phyloP scores from a whole-genome alignment of 2,113 vertebrate genomes.

The Sphaerodactylus townsendi region DNA sequence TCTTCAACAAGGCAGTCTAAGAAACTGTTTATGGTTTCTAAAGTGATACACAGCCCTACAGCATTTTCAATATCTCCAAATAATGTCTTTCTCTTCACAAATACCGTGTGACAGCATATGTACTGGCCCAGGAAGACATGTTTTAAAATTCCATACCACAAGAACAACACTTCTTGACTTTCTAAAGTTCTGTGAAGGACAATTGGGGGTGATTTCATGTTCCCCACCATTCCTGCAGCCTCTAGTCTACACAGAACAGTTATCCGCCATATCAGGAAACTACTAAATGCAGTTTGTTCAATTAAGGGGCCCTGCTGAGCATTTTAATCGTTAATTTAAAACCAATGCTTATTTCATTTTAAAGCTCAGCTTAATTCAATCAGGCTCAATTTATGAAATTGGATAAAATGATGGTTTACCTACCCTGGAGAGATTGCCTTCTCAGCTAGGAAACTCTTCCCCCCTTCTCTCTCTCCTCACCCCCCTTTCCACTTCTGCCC shows the following conservation, averaged over 20 bases:
- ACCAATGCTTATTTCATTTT: neutral
- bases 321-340: constrained; percentile 7
- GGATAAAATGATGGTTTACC: neutral
- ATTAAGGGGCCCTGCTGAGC: neutral
- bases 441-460: neutral
- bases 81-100: too few species aligned
- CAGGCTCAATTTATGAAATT: neutral
- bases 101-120: too few species aligned
- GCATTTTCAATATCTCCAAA: too few species aligned
- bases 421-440: neutral
- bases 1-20: too few species aligned
- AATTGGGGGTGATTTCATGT: neutral
- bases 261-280: neutral
- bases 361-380: constrained; percentile 1
- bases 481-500: neutral
- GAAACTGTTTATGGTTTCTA: too few species aligned
- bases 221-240: neutral
- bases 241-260: neutral
- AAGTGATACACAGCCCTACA: too few species aligned
- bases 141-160: neutral
- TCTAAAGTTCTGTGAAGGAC: neutral
- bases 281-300: neutral
- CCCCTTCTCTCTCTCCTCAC: too few species aligned
- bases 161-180: neutral
- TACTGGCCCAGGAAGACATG: neutral